Base-by-base conservation (phyloP, 2,888 invertebrate genomes). In the Drosophila yooni region DNA sequence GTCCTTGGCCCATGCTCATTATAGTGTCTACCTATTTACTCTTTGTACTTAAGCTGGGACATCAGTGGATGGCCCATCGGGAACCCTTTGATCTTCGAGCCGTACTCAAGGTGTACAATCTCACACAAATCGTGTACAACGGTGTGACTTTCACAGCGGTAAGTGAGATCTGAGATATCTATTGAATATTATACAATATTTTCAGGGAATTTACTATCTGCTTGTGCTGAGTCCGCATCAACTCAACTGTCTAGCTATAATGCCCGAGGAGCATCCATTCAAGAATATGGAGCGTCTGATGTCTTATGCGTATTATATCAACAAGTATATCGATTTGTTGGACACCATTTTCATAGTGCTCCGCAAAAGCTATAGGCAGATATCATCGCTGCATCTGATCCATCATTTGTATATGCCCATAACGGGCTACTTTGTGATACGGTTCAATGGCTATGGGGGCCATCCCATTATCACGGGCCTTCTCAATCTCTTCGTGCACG, bases 321-420 rank as follows among this genome's bases (percentile, higher is more conserved):
- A 89, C 38, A 83, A 83, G 40, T 57, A 64, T 2, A 4, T 83
- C 5, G 83, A 83, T 61, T 31, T 83, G 27, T 33, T 83, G 33
- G 83, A 83, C 34, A 89, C 84, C 0, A 25, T 83, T 3, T 83
- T 83, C 31, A 75, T 87, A n/a, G 89, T 83, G 25, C 58, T 83
- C 2, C 69, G 89, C 13, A 83, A 83, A 59, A 83, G 54, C 38
- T 69, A 87, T 21, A 68, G 61, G 5, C 83, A 83, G 33, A 83
- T 83, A 10, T 54, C 83, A 15, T 27, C 36, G 2, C 70, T 83
- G 40, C 83, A 83, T 63, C 15, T 83, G 0, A 15, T 87, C 1
- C 89, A 83, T 62, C 83, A 83, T 50, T n/a, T 75, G 8, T 62
- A 51, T 38, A 89, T 83, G 89, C 62, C 72, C 13, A 33, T 81